Base-by-base conservation (phyloP, 30 jellyfish, hydroid and myxozoan genomes). In the Rhopilema esculentum region DNA sequence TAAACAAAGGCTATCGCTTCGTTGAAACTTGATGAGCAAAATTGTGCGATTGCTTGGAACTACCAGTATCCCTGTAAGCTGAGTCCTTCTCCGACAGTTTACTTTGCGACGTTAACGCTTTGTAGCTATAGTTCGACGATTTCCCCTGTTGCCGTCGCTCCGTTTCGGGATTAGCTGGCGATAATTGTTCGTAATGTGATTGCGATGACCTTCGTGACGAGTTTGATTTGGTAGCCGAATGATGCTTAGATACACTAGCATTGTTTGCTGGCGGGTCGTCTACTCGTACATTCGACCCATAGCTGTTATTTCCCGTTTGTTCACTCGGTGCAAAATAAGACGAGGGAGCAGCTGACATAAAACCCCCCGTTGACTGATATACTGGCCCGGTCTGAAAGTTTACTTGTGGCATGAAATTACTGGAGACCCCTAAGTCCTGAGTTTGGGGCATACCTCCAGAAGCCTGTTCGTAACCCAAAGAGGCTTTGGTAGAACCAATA, bases 391-490 rank as follows among this genome's bases (percentile, higher is more conserved):
- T 67, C 74, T 87, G 95, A 87, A 87, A 87, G 80, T 79, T 77
- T 28, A 79, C 95, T 9, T 84, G 49, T 0, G 95, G 95, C 95
- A 87, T 87, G 64, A 87, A 87, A 77, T 87, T 87, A 69, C 95
- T 61, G 24, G 95, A 87, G 28, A 77, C 72, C 16, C 95, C 95
- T 27, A 87, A 57, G 61, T 79, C 95, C 48, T 74, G 72, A 49
- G 49, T 29, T 8, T 85, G 86, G 90, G 87, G 80, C 32, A 66
- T 70, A 77, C 68, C 81, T 21, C 80, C 63, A 22, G 27, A 15
- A 16, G 68, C 49, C 57, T 85, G 88, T 63, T 85, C 94, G 29
- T 64, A 72, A 51, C 89, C 29, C 20, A 87, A 16, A 17, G 66
- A 49, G 1, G 79, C 71, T 66, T 74, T 76, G 24, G 69, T 76